Evolutionary conservation across 2,888 invertebrate species (phyloP).

Genomic region (Leucania comma): DNA sequence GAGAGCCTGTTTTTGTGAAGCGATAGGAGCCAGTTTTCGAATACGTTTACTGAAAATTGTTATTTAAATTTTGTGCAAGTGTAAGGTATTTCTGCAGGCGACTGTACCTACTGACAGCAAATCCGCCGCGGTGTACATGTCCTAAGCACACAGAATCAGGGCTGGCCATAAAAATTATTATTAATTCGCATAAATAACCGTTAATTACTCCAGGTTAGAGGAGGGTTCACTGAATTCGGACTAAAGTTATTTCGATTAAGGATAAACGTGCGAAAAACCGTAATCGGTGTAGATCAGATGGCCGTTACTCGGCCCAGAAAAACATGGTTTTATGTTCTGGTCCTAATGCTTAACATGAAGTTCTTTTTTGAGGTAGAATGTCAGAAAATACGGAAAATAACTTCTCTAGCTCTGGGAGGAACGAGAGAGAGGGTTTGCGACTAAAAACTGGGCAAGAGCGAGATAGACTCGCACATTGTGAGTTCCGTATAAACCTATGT

Average conservation of each 20-base stretch:
- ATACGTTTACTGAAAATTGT: not conserved
- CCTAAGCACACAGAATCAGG: constrained; percentile 45
- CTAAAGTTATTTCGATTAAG: constrained; percentile 2
- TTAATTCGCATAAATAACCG: constrained; percentile 36
- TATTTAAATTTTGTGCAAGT: not conserved
- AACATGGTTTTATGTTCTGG: not conserved
- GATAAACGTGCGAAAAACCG: not conserved
- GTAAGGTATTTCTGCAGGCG: not conserved
- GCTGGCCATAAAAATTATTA: constrained; percentile 41
- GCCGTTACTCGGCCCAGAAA: not conserved
- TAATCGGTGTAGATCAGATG: not conserved
- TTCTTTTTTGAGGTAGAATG: too few relatives aligned
- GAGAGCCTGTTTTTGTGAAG: too few relatives aligned
- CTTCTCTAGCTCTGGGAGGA: too few relatives aligned
- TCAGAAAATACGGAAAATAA: too few relatives aligned
- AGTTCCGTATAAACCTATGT: too few relatives aligned
- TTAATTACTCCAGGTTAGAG: constrained; percentile 29
- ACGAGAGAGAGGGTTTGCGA: too few relatives aligned
- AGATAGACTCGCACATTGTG: too few relatives aligned
- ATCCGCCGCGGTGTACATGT: constrained; percentile 4
- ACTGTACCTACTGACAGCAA: not conserved
- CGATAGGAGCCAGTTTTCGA: too few relatives aligned
- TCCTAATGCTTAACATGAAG: too few relatives aligned
- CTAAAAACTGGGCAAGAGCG: too few relatives aligned
- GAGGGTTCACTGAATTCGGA: not conserved